These are phyloP conservation scores for Astreopora myriophthalma DNA, from an alignment of 64 coral and sea anemone genomes.

Conservation along the genomic window DNA sequence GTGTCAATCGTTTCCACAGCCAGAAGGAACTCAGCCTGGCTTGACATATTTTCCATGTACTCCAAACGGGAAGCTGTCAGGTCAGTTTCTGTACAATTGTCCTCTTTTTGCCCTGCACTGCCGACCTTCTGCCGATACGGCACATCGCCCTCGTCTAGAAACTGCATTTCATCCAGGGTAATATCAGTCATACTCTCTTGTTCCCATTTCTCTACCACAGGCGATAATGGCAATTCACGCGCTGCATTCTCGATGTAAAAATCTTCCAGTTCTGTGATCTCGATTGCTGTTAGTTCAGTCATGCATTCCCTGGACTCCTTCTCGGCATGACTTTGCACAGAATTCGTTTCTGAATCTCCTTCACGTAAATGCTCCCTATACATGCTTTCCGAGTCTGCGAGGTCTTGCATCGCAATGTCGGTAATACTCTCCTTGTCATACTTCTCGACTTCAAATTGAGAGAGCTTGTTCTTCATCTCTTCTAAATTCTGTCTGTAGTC, in stretches of 20 bases:
- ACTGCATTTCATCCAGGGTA: constrained; percentile 36
- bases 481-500: constrained; percentile 57
- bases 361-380: constrained; percentile 19
- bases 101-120: neutral
- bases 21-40: neutral
- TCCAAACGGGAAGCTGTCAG: neutral
- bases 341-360: constrained; percentile 28
- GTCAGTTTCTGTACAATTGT: constrained; percentile 38
- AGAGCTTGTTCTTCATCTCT: constrained; percentile 36
- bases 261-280: constrained; percentile 26
- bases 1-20: neutral
- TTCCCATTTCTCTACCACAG: constrained; percentile 16
- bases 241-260: constrained; percentile 45
- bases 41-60: neutral
- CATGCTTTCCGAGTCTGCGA: constrained; percentile 18
- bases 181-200: constrained; percentile 61
- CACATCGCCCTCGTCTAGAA: constrained; percentile 22
- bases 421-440: constrained; percentile 37
- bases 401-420: constrained; percentile 46
- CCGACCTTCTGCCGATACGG: neutral
- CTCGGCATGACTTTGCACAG: neutral
- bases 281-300: constrained; percentile 24
- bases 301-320: constrained; percentile 33
- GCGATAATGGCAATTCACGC: neutral
- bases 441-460: constrained; percentile 35